Evolutionary conservation across 2,797 vertebrate genomes (phyloP), one percentile per base, ranked within the genome.

Genomic region (Peromyscus melanophrys): DNA sequence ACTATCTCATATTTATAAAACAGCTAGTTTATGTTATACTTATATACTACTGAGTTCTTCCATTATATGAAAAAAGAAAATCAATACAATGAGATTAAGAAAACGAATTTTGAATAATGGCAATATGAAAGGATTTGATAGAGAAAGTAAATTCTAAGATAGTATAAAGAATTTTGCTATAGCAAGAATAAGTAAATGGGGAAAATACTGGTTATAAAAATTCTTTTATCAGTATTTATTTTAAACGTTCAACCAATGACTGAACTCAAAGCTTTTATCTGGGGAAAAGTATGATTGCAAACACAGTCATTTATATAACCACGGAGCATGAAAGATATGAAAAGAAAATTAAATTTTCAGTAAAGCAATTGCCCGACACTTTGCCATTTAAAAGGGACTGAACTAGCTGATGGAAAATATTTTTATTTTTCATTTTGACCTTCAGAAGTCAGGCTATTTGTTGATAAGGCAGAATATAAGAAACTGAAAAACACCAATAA

Each of bases 271-370:
- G 17, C 92, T 96, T 97, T 77, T 82, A 96, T 96, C 93, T 83
- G 43, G 78, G 46, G 61, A n/a, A 97, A 97, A 89, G 88, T 71
- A 88, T 77, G 84, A 92, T 85, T 95, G 89, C 46, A 88, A 83
- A 78, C 88, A 80, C 1, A 65, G 61, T 76, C 80, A 75, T 96
- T 97, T 90, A 93, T 84, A 84, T 77, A 96, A 85, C 40, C 73
- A 93, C 46, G 93, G 80, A 95, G 57, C 87, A 97, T 78, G 49
- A 96, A 97, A 96, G 57, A 85, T 90, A 97, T 84, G 77, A 91
- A 83, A 97, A 29, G 59, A 43, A 98, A 97, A 97, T 98, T 96
- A 96, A 97, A 97, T 96, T 93, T 97, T 90, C 63, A 89, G 34
- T 71, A 73, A 96, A 92, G 94, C 80, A 96, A 84, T 92, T 76